Conservation (phyloP, 2,888 invertebrate genomes). For the Meteorus cinctellus region DNA sequence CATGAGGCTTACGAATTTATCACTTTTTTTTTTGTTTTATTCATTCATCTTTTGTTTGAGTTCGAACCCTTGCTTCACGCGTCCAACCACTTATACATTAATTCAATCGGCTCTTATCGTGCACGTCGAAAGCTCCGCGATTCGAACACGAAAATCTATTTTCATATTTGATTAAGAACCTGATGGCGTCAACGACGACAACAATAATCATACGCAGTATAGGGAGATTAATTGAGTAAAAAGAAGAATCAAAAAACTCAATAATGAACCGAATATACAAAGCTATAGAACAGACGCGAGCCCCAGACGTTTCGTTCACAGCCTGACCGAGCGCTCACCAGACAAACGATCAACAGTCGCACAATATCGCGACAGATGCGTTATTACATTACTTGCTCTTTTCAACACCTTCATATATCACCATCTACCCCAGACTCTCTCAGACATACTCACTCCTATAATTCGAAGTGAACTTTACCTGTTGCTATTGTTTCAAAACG, state of each 20-base stretch:
- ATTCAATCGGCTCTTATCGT: slow-evolving; percentile 46
- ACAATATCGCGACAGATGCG: background rate
- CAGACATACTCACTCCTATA: slow-evolving; percentile 30
- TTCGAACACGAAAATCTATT: background rate
- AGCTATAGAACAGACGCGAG: slow-evolving; percentile 58
- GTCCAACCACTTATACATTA: slow-evolving; percentile 30
- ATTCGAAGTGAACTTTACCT: background rate
- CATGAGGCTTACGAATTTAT: slow-evolving; percentile 55
- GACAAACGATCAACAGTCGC: slow-evolving; percentile 38
- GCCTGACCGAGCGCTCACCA: slow-evolving; percentile 71
- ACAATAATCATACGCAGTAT: background rate
- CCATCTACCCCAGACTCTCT: background rate
- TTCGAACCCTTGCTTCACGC: background rate
- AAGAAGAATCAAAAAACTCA: slow-evolving; percentile 39
- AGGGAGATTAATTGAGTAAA: background rate
- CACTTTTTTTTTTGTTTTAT: slow-evolving; percentile 49
- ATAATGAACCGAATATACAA: slow-evolving; percentile 47
- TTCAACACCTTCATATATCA: background rate
- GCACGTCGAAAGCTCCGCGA: slow-evolving; percentile 52
- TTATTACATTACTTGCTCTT: background rate
- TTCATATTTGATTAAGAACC: background rate
- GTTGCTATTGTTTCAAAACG: background rate
- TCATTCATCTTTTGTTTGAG: background rate
- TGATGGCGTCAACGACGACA: slow-evolving; percentile 22
- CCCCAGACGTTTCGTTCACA: slow-evolving; percentile 73